These are phyloP conservation scores for Rhagologus leucostigma DNA, from an alignment of 2,113 vertebrate genomes.

Conservation along the genomic window DNA sequence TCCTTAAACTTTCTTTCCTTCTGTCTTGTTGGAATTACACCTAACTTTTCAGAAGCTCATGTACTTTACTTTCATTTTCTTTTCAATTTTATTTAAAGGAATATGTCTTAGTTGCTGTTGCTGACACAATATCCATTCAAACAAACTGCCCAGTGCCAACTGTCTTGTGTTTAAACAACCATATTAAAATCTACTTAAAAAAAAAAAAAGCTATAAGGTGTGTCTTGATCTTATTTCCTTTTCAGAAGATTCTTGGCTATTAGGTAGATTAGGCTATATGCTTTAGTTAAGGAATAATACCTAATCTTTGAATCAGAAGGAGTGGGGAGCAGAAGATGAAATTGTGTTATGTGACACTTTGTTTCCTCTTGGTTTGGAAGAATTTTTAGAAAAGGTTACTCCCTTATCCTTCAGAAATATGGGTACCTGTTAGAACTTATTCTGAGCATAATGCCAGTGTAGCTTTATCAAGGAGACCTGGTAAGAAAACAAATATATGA, in stretches of 20 bases:
- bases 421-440: not conserved
- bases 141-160: not conserved
- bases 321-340: not conserved
- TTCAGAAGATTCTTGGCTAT: not conserved
- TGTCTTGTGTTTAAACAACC: not conserved
- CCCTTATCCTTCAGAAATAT: not conserved
- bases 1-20: not conserved
- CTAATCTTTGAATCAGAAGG: not conserved
- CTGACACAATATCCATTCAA: not conserved
- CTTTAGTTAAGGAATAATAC: slow-evolving; percentile 16
- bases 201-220: not conserved
- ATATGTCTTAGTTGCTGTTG: not conserved
- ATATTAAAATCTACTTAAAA: not conserved
- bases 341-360: not conserved
- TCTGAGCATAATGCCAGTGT: not conserved
- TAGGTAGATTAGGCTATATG: not conserved
- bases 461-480: not conserved
- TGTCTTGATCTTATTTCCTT: not conserved
- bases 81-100: not conserved
- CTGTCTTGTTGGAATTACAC: not conserved
- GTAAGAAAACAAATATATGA: not conserved
- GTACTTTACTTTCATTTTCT: not conserved
- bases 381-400: not conserved
- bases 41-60: not conserved
- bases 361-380: not conserved